Percentiles rank a stretch among this genome's conserved stretches.
Evolutionary conservation across 2,888 invertebrate species (phyloP).

Genomic region (Erebia aethiops): DNA sequence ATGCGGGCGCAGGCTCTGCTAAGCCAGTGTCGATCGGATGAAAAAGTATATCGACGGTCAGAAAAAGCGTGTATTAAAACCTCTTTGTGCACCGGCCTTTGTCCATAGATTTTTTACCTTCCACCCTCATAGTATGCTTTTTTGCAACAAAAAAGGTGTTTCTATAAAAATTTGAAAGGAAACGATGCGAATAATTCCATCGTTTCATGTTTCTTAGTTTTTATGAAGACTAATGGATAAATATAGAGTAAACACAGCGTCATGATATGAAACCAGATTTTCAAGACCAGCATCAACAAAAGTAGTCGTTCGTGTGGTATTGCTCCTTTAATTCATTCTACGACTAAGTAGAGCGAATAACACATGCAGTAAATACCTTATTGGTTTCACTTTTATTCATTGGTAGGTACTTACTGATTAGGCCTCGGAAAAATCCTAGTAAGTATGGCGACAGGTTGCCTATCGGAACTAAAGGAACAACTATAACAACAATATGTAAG

Average conservation of each 20-base stretch:
- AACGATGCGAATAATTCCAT: constrained; percentile 81
- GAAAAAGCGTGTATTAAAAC: constrained; percentile 70
- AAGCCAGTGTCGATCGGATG: constrained; percentile 44
- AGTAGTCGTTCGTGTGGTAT: too few relatives aligned
- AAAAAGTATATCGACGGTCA: constrained; percentile 65
- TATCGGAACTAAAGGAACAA: too few relatives aligned
- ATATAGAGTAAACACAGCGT: neutral
- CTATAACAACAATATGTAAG: neutral
- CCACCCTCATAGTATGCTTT: constrained; percentile 74
- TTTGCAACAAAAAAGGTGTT: constrained; percentile 76
- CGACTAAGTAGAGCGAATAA: too few relatives aligned
- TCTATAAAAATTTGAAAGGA: constrained; percentile 77
- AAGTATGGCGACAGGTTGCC: too few relatives aligned
- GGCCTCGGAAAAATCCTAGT: too few relatives aligned
- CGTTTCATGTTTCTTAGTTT: constrained; percentile 79
- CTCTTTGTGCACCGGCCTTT: constrained; percentile 72
- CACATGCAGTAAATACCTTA: too few relatives aligned
- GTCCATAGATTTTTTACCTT: constrained; percentile 70
- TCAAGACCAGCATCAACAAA: neutral
- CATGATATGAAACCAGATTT: neutral
- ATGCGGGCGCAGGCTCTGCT: constrained; percentile 26
- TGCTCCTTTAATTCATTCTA: too few relatives aligned
- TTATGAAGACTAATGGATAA: constrained; percentile 21
- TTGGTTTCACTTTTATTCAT: too few relatives aligned
- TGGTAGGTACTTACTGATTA: too few relatives aligned